phyloP scores from a whole-genome alignment of 2,113 vertebrate genomes.

The Brevimyrus niger region DNA sequence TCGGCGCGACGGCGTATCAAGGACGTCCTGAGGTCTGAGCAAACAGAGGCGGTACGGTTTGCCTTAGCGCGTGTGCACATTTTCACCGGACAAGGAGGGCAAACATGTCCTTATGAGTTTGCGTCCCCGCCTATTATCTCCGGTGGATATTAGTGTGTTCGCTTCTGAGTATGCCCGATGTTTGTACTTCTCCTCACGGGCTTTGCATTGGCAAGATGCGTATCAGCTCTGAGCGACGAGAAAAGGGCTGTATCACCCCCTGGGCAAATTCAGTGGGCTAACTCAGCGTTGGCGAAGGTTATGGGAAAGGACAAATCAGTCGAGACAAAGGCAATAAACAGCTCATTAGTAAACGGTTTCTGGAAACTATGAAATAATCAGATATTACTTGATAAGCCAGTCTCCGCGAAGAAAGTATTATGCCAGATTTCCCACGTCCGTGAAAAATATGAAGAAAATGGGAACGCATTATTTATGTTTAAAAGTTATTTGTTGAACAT shows the following conservation, averaged over 20 bases:
- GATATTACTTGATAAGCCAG: background rate
- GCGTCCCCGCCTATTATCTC: background rate
- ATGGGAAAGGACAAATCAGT: background rate
- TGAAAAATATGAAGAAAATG: background rate
- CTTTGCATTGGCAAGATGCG: background rate
- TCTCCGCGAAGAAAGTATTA: background rate
- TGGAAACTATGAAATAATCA: background rate
- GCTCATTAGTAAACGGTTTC: background rate
- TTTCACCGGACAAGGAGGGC: background rate
- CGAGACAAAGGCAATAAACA: background rate
- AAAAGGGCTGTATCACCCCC: background rate
- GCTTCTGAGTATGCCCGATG: background rate
- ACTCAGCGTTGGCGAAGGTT: background rate
- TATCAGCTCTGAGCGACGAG: background rate
- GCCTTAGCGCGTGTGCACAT: background rate
- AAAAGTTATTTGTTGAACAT: background rate
- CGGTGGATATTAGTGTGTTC: background rate
- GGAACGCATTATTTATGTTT: background rate
- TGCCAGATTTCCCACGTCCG: background rate
- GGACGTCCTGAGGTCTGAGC: background rate
- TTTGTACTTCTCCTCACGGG: background rate
- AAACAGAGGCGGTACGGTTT: background rate
- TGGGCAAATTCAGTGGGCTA: background rate
- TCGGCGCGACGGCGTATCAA: background rate
- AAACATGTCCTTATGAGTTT: background rate